phyloP scores from a whole-genome alignment of 1,140 invertebrate genomes.

The Oscheius sp. region DNA sequence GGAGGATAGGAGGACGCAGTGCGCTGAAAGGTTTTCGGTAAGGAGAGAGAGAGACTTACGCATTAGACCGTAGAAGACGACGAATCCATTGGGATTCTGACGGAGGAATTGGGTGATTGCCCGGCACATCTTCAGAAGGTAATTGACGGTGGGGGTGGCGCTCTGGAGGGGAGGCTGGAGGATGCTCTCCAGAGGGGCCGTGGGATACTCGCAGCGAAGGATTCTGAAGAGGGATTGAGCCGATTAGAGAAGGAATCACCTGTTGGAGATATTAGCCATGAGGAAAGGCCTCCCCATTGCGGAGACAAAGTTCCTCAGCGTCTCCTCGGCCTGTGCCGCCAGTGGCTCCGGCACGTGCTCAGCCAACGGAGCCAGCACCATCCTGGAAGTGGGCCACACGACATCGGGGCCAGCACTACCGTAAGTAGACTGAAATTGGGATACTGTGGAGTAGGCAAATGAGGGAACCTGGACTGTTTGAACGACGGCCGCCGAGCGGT shows the following conservation, averaged over 20 bases:
- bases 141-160: conserved; percentile 29
- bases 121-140: conserved; percentile 32
- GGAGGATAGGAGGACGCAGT: conserved; percentile 33
- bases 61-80: conserved; percentile 41
- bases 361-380: conserved; percentile 40
- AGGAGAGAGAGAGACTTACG: conserved; percentile 7
- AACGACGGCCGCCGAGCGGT: conserved; percentile 92
- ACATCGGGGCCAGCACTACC: conserved; percentile 47
- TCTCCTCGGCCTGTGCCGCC: conserved; percentile 41
- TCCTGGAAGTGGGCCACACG: conserved; percentile 34
- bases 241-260: neutral
- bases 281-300: conserved; percentile 14
- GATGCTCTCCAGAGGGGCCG: conserved; percentile 9
- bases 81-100: conserved; percentile 18
- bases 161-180: conserved; percentile 15
- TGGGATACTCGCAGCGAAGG: conserved; percentile 37
- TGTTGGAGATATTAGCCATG: conserved; percentile 38
- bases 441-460: neutral
- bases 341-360: conserved; percentile 42
- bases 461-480: conserved; percentile 76
- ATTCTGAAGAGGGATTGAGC: conserved; percentile 11
- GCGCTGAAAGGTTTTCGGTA: conserved; percentile 32
- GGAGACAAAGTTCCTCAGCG: conserved; percentile 24
- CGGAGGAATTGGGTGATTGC: conserved; percentile 33
- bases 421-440: neutral